Evolutionary conservation across 1,140 invertebrate genomes (phyloP).

Genomic region (Thalassaphorura encarpata): DNA sequence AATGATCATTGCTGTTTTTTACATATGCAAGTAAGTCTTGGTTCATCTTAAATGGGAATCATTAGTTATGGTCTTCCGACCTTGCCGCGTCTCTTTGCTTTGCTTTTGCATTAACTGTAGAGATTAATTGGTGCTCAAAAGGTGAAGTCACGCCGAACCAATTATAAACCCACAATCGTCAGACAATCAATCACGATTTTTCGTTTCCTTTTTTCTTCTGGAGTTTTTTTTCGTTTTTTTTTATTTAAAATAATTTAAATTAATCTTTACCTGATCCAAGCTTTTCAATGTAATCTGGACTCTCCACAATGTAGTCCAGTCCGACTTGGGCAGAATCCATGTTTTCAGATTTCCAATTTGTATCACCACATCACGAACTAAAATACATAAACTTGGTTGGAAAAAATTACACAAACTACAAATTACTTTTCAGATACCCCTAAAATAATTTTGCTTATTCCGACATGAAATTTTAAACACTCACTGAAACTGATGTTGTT

Average conservation of each 20-base stretch:
- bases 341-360: not conserved
- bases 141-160: too few species aligned
- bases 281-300: slow-evolving; percentile 81
- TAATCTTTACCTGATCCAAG: slow-evolving; percentile 69
- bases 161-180: too few species aligned
- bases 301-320: slow-evolving; percentile 86
- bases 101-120: too few species aligned
- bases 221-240: not conserved
- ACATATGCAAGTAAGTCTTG: too few species aligned
- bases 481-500: not conserved
- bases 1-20: too few species aligned
- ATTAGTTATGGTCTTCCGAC: too few species aligned
- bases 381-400: not conserved
- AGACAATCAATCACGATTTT: too few species aligned
- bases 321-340: slow-evolving; percentile 51
- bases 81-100: too few species aligned
- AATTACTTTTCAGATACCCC: not conserved
- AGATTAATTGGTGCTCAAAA: too few species aligned
- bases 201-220: too few species aligned
- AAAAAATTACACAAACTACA: not conserved
- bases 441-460: not conserved
- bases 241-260: not conserved
- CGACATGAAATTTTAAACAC: not conserved
- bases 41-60: too few species aligned
- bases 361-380: slow-evolving; percentile 19